Base-by-base conservation (phyloP, 2,113 vertebrate species). In the Pampusana beccarii region DNA sequence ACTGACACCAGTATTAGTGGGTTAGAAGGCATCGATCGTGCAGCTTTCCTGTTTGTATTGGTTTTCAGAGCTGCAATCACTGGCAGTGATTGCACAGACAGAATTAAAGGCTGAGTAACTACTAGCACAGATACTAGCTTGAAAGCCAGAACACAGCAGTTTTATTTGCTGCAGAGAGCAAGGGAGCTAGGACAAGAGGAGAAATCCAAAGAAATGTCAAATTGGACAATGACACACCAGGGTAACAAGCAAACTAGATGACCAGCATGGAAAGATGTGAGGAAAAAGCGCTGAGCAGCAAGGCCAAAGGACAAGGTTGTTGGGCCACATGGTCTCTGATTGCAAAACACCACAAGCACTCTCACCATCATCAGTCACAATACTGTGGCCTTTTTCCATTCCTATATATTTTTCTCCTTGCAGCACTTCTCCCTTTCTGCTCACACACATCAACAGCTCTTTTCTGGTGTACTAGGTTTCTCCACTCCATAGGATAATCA, bases 11-110 rank as follows among this genome's bases (percentile, higher is more conserved):
- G 10, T 58, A 54, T 44, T 53, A 91, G 46, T 31, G 64, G 15
- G 20, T 57, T 62, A 40, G 42, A 88, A 36, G 21, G 8, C 50
- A 66, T 5, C 0, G 0, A 66, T 5, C 0, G 0, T 29, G 26
- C 36, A 54, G 46, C 24, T 86, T 11, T 77, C 19, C 58, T 57
- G 5, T 6, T n/a, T 71, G 6, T 64, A 26, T 23, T 54, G 36
- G 29, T 71, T 90, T 88, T 50, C 48, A 40, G 31, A 33, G 17
- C 24, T 4, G 1, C 33, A 64, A 6, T 36, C 66, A 40, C 28
- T 21, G 16, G 25, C 31, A 81, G 51, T 40, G 28, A 25, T 61
- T 54, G 28, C 38, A 71, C 36, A 73, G 58, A 29, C 2, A 69
- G 17, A 78, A 70, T 33, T 48, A 33, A 81, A 69, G 36, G 46